A percentile compares a stretch with the other conserved stretches of the same genome.
Conservation (phyloP, 2,888 invertebrate genomes). For the Teinopalpus imperialis region DNA sequence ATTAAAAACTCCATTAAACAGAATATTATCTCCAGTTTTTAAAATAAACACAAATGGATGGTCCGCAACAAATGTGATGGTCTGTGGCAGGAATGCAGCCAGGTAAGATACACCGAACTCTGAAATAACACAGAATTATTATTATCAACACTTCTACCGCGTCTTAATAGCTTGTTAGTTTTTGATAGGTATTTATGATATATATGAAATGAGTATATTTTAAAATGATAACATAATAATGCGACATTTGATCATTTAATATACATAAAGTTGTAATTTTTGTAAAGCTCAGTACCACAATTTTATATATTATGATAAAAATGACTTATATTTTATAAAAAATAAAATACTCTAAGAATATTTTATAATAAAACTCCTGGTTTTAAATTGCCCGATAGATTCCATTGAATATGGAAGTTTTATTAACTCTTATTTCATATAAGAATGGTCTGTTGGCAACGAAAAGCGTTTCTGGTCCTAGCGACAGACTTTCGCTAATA, state of each 20-base stretch:
- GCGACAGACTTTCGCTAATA: conserved; percentile 3
- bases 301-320: too few relatives aligned
- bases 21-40: conserved; percentile 31
- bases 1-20: conserved; percentile 46
- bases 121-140: conserved; percentile 27
- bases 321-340: too few relatives aligned
- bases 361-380: too few relatives aligned
- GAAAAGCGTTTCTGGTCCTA: conserved; percentile 13
- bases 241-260: too few relatives aligned
- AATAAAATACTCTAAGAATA: too few relatives aligned
- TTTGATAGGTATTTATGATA: too few relatives aligned
- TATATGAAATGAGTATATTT: too few relatives aligned
- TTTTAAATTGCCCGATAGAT: conserved; percentile 21
- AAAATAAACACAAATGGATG: conserved; percentile 51
- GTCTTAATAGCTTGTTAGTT: too few relatives aligned
- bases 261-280: neutral
- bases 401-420: conserved; percentile 32
- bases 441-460: conserved; percentile 33
- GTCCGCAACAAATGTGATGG: conserved; percentile 40
- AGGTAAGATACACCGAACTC: conserved; percentile 33
- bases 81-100: conserved; percentile 29
- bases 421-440: conserved; percentile 32
- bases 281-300: too few relatives aligned
- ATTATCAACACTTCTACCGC: too few relatives aligned
- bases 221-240: too few relatives aligned